phyloP scores from a whole-genome alignment of 2,797 vertebrate genomes.

The Hydrophis major region DNA sequence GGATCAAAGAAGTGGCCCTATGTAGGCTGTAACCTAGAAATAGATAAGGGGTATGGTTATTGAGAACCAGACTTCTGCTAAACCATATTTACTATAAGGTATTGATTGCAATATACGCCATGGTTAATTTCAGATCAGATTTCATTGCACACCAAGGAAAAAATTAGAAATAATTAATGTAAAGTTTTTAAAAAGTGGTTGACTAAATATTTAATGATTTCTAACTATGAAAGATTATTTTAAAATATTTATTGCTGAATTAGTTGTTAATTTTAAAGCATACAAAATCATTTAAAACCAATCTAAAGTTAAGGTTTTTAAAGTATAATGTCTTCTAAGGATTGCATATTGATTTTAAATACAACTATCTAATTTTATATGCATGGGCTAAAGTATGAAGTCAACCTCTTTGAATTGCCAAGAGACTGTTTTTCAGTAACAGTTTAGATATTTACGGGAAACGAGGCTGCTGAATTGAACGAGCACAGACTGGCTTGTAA shows the following conservation, averaged over 20 bases:
- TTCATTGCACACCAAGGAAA: constrained; percentile 32
- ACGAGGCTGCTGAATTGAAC: constrained; percentile 70
- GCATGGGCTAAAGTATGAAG: constrained; percentile 80
- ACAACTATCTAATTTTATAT: constrained; percentile 82
- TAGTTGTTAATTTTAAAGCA: constrained; percentile 79
- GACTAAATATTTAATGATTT: constrained; percentile 56
- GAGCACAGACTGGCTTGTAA: constrained; percentile 75
- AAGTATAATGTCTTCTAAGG: constrained; percentile 81
- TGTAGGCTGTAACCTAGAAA: neutral
- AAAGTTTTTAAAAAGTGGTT: constrained; percentile 10
- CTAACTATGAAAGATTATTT: constrained; percentile 58
- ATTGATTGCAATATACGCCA: neutral
- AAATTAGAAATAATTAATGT: constrained; percentile 29
- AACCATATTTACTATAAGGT: neutral
- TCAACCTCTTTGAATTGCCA: constrained; percentile 82
- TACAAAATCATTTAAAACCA: constrained; percentile 82
- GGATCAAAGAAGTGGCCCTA: neutral
- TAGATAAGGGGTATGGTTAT: neutral
- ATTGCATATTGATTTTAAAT: constrained; percentile 84
- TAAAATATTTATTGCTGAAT: constrained; percentile 65
- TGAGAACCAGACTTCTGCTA: neutral
- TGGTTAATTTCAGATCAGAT: constrained; percentile 18
- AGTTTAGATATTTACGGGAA: constrained; percentile 81
- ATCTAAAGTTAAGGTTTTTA: constrained; percentile 82
- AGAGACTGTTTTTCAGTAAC: constrained; percentile 81